phyloP scores from a whole-genome alignment of 2,113 vertebrate species.

The Trogon melanurus region DNA sequence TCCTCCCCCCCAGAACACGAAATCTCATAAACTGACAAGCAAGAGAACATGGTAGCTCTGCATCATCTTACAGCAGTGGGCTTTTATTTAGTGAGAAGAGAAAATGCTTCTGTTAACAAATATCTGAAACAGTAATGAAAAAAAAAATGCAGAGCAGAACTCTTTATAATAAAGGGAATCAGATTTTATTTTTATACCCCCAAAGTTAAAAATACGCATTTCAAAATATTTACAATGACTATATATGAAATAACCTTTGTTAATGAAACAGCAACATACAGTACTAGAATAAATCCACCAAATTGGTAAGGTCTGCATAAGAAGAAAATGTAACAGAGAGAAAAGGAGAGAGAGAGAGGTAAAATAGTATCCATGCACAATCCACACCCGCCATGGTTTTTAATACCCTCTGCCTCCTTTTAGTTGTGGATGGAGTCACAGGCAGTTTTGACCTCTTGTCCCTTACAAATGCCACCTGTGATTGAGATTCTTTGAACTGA shows the following conservation, averaged over 20 bases:
- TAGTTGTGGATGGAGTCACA: not conserved
- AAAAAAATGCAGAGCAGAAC: not conserved
- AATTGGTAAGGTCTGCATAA: constrained; percentile 62
- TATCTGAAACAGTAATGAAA: not conserved
- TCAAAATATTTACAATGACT: constrained; percentile 85
- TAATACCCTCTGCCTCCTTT: not conserved
- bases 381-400: not conserved
- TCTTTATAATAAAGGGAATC: constrained; percentile 66
- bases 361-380: constrained; percentile 51
- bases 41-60: not conserved
- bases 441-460: constrained; percentile 6
- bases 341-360: constrained; percentile 44
- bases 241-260: constrained; percentile 75
- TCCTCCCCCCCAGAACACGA: not conserved
- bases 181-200: constrained; percentile 78
- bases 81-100: not conserved
- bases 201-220: constrained; percentile 80
- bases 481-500: constrained; percentile 39
- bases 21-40: not conserved
- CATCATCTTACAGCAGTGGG: not conserved
- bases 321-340: constrained; percentile 64
- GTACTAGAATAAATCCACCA: constrained; percentile 75
- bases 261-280: constrained; percentile 77
- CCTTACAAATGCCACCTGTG: constrained; percentile 13
- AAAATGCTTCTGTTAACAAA: not conserved